A percentile compares a stretch with the other conserved stretches of the same genome.
Conservation (phyloP, 2,888 invertebrate genomes). For the Nomada fabriciana region DNA sequence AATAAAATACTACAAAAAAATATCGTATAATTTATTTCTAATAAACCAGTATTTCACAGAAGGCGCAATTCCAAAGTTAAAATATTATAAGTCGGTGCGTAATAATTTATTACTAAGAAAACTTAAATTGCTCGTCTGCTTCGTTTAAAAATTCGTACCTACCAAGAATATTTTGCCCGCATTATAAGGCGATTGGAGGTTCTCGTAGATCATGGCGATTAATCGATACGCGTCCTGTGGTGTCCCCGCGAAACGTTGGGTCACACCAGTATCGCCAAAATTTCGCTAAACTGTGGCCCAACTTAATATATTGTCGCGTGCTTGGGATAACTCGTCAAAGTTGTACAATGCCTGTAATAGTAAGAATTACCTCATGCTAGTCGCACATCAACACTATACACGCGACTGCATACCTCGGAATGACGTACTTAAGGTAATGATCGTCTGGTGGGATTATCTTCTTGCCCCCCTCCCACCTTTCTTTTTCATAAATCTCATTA, state of each 20-base stretch:
- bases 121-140: not conserved
- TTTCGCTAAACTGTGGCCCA: slow-evolving; percentile 51
- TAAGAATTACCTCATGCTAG: slow-evolving; percentile 40
- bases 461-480: not conserved
- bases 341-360: slow-evolving; percentile 44
- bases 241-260: slow-evolving; percentile 11
- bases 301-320: slow-evolving; percentile 71
- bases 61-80: too few species aligned
- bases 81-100: too few species aligned
- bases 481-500: slow-evolving; percentile 2
- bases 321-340: slow-evolving; percentile 64
- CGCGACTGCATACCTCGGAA: slow-evolving; percentile 46
- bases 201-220: slow-evolving; percentile 27
- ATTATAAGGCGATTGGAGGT: not conserved
- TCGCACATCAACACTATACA: slow-evolving; percentile 27
- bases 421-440: slow-evolving; percentile 35
- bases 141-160: not conserved
- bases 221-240: slow-evolving; percentile 41
- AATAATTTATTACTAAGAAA: too few species aligned
- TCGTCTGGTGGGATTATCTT: slow-evolving; percentile 29
- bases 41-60: too few species aligned
- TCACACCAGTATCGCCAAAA: slow-evolving; percentile 34
- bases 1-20: too few species aligned
- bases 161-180: not conserved
- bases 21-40: too few species aligned